phyloP scores from a whole-genome alignment of 2,888 invertebrate genomes.

The Sesia bembeciformis region DNA sequence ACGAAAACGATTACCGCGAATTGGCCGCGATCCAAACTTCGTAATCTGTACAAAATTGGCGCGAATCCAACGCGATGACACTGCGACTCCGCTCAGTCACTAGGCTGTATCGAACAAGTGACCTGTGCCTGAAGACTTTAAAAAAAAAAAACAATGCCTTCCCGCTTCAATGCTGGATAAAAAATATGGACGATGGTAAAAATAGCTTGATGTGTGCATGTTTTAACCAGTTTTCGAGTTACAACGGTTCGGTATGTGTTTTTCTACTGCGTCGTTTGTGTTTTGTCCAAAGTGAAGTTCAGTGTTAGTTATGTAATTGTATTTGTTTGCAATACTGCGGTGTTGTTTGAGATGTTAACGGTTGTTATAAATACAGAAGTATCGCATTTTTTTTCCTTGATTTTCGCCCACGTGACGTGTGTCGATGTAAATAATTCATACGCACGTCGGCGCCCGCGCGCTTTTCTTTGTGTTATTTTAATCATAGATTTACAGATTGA shows the following conservation, averaged over 20 bases:
- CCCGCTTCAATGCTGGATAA: conserved; percentile 45
- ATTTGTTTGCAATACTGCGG: conserved; percentile 10
- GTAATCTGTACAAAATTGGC: conserved; percentile 33
- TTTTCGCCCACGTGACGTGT: too few relatives aligned
- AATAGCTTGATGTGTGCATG: conserved; percentile 29
- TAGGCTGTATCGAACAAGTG: conserved; percentile 26
- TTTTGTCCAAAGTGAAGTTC: conserved; percentile 34
- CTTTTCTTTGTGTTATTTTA: too few relatives aligned
- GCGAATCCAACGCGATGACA: conserved; percentile 41
- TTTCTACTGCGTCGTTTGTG: conserved; percentile 25
- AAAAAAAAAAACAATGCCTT: conserved; percentile 42
- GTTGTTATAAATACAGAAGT: too few relatives aligned
- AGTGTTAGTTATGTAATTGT: conserved; percentile 52
- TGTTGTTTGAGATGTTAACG: too few relatives aligned
- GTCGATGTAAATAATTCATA: too few relatives aligned
- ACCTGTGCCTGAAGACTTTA: conserved; percentile 26
- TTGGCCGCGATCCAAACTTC: conserved; percentile 39
- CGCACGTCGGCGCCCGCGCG: too few relatives aligned
- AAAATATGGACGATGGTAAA: conserved; percentile 51
- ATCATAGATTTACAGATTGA: too few relatives aligned
- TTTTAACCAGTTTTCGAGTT: conserved; percentile 6
- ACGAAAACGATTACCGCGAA: conserved; percentile 17
- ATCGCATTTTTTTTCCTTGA: too few relatives aligned
- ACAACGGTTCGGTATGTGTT: conserved; percentile 13
- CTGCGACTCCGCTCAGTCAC: conserved; percentile 32